These are phyloP conservation scores for Ispidina lecontei DNA, from an alignment of 2,797 vertebrate genomes.

Conservation along the genomic window DNA sequence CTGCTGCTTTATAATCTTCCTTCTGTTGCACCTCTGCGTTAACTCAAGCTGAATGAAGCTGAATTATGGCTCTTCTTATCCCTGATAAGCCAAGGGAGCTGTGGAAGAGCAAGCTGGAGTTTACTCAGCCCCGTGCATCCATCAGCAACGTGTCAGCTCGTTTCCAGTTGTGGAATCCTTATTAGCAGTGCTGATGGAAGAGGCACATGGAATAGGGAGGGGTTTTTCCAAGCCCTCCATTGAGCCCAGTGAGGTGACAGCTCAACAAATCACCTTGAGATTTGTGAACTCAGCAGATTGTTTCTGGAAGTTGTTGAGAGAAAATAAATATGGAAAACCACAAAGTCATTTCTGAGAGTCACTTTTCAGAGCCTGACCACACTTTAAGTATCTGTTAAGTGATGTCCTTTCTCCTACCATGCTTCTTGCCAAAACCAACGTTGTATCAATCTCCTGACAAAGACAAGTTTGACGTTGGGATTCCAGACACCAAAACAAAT, in stretches of 20 bases:
- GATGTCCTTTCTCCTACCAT: constrained; percentile 65
- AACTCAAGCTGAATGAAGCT: background rate
- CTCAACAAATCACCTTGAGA: constrained; percentile 66
- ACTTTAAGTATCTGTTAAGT: constrained; percentile 74
- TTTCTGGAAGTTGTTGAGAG: constrained; percentile 69
- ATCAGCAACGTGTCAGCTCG: constrained; percentile 43
- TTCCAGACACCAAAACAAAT: constrained; percentile 55
- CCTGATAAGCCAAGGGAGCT: background rate
- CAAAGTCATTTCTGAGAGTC: constrained; percentile 69
- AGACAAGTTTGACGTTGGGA: constrained; percentile 27
- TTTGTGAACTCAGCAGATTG: constrained; percentile 68
- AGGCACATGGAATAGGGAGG: constrained; percentile 9
- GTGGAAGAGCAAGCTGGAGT: constrained; percentile 11
- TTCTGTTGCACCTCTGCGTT: background rate
- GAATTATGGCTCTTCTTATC: background rate
- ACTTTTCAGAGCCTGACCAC: constrained; percentile 70
- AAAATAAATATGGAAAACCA: constrained; percentile 74
- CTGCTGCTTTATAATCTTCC: background rate
- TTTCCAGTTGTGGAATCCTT: constrained; percentile 29
- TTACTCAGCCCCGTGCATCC: constrained; percentile 15
- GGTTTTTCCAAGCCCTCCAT: constrained; percentile 4
- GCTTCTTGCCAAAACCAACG: constrained; percentile 51
- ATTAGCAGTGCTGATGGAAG: constrained; percentile 37
- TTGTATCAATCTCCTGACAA: constrained; percentile 55
- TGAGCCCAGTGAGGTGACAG: background rate